These are phyloP conservation scores for Seison nebaliae DNA, from an alignment of 1,140 invertebrate genomes.

Conservation along the genomic window DNA sequence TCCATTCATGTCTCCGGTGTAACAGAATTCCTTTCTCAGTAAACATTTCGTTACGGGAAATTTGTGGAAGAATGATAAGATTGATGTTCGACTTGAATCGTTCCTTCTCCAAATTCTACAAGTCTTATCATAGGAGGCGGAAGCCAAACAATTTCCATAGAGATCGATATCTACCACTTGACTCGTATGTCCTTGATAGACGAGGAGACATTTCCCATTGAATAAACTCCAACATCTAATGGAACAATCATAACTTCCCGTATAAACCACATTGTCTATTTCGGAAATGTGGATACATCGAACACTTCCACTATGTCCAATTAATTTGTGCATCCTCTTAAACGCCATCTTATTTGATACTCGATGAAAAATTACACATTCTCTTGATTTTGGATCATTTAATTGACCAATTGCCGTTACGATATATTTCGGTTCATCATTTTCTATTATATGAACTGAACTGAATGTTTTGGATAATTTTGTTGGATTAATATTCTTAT, in stretches of 20 bases:
- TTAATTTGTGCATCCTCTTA: constrained; percentile 18
- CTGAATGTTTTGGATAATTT: background rate
- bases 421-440: constrained; percentile 16
- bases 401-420: constrained; percentile 18
- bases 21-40: constrained; percentile 18
- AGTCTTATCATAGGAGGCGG: constrained; percentile 6
- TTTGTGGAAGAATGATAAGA: constrained; percentile 22
- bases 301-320: constrained; percentile 26
- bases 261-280: constrained; percentile 15
- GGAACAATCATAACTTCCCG: constrained; percentile 27
- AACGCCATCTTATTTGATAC: too few relatives aligned
- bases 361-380: too few relatives aligned
- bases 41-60: constrained; percentile 20
- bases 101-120: constrained; percentile 24
- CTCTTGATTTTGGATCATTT: constrained; percentile 19
- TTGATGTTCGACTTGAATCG: constrained; percentile 21
- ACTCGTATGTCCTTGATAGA: constrained; percentile 24
- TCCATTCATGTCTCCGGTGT: constrained; percentile 22
- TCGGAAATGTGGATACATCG: constrained; percentile 20
- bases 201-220: constrained; percentile 24
- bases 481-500: constrained; percentile 17
- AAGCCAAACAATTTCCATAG: constrained; percentile 17
- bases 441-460: background rate
- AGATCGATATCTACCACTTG: too few relatives aligned
- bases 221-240: constrained; percentile 26